Base-by-base conservation (phyloP, 2,113 vertebrate species). In the Gobiocypris rarus region DNA sequence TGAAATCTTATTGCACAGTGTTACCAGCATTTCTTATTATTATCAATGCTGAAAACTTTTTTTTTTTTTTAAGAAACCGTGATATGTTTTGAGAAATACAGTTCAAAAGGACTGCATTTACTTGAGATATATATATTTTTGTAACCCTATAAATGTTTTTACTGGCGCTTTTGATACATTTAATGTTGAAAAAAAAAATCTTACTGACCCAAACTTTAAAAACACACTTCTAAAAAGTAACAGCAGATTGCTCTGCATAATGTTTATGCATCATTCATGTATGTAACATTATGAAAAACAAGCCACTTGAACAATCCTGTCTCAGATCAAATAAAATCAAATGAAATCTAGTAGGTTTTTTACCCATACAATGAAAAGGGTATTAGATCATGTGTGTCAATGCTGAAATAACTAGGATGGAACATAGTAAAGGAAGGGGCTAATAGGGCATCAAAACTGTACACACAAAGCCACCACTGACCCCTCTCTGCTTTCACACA, bases 401-500 rank as follows among this genome's bases (percentile, higher is more conserved):
- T 28, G 1, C 6, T 74, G 14, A 74, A 38, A 73, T 73, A 17
- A 74, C 24, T 48, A 74, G 43, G 71, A 19, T 75, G 1, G 24
- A 75, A 24, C 65, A 38, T 31, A 38, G 10, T 45, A 73, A 45
- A 73, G 22, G 10, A 41, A 11, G 41, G n/a, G 41, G 10, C 41
- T 14, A 69, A 38, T 1, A 69, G 65, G 31, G 38, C 65, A 73
- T 73, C 69, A n/a, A 73, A 73, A 24, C 3, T 24, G 11, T 45
- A 45, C 22, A 45, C 22, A 71, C 69, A n/a, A n/a, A n/a, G n/a
- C 70, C 43, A 73, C n/a, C 13, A 73, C 19, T 73, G 70, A 48
- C 70, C 41, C 41, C 38, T 24, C 48, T 69, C n/a, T 73, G 70
- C 70, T 43, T 73, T 48, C 41, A 73, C 17, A 71, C 19, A 73